A percentile compares a stretch with the other conserved stretches of the same genome.
phyloP scores from a whole-genome alignment of 2,113 vertebrate species.

The Nothobranchius kuhntae region DNA sequence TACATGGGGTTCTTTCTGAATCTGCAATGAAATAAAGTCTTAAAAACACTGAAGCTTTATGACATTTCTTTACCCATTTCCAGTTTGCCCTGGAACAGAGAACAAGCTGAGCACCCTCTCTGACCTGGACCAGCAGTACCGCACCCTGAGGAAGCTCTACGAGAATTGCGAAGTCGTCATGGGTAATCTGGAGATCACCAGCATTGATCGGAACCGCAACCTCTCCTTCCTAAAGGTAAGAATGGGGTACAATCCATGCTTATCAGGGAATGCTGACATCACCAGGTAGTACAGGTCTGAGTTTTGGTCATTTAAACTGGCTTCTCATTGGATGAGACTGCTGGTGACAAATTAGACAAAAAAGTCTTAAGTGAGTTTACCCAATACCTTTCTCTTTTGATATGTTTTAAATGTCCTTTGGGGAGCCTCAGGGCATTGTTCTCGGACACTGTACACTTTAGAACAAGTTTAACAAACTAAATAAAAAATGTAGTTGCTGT shows the following conservation, averaged over 20 bases:
- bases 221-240: conserved; percentile 93
- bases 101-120: conserved; percentile 98
- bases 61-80: not conserved
- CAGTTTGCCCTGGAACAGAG: conserved; percentile 95
- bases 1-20: too few species aligned
- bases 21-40: too few species aligned
- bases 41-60: not conserved
- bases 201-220: conserved; percentile 93
- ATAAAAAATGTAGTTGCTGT: too few species aligned
- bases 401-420: too few species aligned
- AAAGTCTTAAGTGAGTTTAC: too few species aligned
- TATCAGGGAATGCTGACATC: not conserved
- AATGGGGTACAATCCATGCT: fast-evolving
- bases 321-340: too few species aligned
- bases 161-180: conserved; percentile 98
- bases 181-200: conserved; percentile 99
- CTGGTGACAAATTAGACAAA: too few species aligned
- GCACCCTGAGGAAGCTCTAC: conserved; percentile 93
- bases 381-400: too few species aligned
- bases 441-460: too few species aligned
- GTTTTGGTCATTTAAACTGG: not conserved
- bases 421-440: too few species aligned
- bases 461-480: too few species aligned
- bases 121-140: conserved; percentile 96
- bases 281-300: too few species aligned